Percentiles rank a stretch among this genome's conserved stretches.
Evolutionary conservation across 2,797 vertebrate genomes (phyloP).

Genomic region (Tarsius wallacei): DNA sequence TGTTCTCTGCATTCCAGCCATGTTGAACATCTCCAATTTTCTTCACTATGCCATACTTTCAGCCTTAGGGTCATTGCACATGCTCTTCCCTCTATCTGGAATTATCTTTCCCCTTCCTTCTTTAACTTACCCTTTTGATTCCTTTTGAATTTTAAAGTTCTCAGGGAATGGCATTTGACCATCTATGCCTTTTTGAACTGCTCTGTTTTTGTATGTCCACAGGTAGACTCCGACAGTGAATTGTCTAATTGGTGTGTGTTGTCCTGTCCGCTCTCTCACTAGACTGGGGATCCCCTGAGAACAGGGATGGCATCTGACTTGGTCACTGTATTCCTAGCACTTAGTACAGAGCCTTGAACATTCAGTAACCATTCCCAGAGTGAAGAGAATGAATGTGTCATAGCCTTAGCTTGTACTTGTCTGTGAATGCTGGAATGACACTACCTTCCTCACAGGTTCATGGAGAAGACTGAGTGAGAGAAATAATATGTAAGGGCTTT

Average conservation of each 20-base stretch:
- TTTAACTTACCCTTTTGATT: background rate
- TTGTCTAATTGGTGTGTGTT: background rate
- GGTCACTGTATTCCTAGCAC: accelerated
- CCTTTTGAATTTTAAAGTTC: background rate
- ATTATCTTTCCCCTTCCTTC: background rate
- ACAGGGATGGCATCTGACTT: background rate
- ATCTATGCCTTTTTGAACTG: background rate
- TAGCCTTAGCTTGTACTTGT: background rate
- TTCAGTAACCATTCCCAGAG: too few relatives aligned
- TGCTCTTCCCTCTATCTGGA: background rate
- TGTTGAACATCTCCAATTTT: background rate
- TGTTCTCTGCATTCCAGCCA: background rate
- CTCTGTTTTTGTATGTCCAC: background rate
- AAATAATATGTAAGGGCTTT: background rate
- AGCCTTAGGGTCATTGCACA: background rate
- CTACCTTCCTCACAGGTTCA: background rate
- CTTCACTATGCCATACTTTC: accelerated
- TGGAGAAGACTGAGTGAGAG: background rate
- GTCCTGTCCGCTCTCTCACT: background rate
- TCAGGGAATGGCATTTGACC: background rate
- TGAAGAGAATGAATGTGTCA: background rate
- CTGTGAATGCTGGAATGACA: background rate
- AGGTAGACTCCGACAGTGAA: background rate
- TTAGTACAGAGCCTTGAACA: background rate
- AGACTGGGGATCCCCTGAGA: background rate